Evolutionary conservation across 2,113 vertebrate genomes (phyloP).

Genomic region (Myodes glareolus): DNA sequence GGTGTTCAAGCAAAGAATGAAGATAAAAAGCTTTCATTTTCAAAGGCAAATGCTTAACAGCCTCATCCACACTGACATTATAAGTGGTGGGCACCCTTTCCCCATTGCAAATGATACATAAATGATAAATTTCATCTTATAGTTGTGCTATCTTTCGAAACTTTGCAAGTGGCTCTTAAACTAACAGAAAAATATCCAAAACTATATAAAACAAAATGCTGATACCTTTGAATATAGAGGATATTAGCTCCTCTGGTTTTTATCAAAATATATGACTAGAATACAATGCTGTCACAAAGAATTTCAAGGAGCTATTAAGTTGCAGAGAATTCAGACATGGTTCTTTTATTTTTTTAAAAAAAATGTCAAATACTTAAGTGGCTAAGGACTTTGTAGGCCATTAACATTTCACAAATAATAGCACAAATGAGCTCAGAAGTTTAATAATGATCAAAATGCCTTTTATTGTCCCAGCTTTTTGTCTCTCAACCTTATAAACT

Average conservation of each 20-base stretch:
- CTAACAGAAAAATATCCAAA: constrained; percentile 17
- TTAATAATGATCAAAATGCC: neutral
- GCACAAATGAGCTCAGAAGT: neutral
- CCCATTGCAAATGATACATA: neutral
- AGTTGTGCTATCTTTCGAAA: constrained; percentile 42
- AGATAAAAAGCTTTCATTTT: constrained; percentile 18
- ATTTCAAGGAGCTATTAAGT: neutral
- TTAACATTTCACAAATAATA: neutral
- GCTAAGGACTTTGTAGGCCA: neutral
- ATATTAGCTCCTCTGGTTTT: neutral
- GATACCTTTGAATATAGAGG: constrained; percentile 28
- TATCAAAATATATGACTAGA: constrained; percentile 52
- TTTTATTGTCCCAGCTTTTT: neutral
- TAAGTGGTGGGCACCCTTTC: neutral
- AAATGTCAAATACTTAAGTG: constrained; percentile 20
- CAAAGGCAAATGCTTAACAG: constrained; percentile 11
- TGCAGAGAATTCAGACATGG: constrained; percentile 30
- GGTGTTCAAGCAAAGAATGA: neutral
- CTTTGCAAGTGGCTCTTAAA: constrained; percentile 28
- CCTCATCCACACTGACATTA: neutral
- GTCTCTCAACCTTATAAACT: too few species aligned
- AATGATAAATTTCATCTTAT: constrained; percentile 41
- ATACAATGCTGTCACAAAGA: neutral
- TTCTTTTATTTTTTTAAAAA: neutral
- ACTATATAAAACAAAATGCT: constrained; percentile 47